phyloP scores from a whole-genome alignment of 2,888 invertebrate genomes.

The Epinotia bilunana region DNA sequence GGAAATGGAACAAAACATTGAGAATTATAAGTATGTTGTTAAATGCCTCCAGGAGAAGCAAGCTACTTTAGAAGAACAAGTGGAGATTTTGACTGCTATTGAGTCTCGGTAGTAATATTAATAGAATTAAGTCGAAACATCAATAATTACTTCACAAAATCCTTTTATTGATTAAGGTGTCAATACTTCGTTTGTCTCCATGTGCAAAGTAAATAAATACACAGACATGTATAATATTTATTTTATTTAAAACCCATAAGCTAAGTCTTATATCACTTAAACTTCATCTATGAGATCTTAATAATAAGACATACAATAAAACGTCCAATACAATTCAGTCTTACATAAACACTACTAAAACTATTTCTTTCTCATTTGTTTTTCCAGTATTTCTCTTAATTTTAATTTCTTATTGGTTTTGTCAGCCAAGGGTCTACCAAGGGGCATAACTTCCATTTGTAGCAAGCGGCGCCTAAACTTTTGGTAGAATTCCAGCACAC shows the following conservation, averaged over 20 bases:
- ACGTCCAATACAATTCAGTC: conserved; percentile 20
- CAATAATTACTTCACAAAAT: neutral
- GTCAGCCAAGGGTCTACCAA: conserved; percentile 79
- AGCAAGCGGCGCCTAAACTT: conserved; percentile 86
- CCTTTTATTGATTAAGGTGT: neutral
- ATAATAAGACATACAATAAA: neutral
- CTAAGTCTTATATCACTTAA: conserved; percentile 3
- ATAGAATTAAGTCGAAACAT: neutral
- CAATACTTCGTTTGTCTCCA: neutral
- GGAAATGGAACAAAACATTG: conserved; percentile 67
- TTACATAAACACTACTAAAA: conserved; percentile 24
- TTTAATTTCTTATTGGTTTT: conserved; percentile 76
- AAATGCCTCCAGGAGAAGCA: conserved; percentile 79
- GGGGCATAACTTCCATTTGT: conserved; percentile 86
- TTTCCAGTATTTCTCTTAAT: conserved; percentile 73
- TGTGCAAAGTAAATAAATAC: conserved; percentile 4
- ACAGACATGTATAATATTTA: neutral
- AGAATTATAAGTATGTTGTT: conserved; percentile 72
- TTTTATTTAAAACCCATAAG: conserved; percentile 19
- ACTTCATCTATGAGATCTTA: conserved; percentile 7
- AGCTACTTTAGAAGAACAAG: conserved; percentile 76
- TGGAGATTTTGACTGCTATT: conserved; percentile 76
- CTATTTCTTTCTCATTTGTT: conserved; percentile 68
- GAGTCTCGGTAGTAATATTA: conserved; percentile 66
- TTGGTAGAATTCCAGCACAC: conserved; percentile 93